These are phyloP conservation scores for Caerostris darwini DNA, from an alignment of 1,140 invertebrate species.

Conservation along the genomic window DNA sequence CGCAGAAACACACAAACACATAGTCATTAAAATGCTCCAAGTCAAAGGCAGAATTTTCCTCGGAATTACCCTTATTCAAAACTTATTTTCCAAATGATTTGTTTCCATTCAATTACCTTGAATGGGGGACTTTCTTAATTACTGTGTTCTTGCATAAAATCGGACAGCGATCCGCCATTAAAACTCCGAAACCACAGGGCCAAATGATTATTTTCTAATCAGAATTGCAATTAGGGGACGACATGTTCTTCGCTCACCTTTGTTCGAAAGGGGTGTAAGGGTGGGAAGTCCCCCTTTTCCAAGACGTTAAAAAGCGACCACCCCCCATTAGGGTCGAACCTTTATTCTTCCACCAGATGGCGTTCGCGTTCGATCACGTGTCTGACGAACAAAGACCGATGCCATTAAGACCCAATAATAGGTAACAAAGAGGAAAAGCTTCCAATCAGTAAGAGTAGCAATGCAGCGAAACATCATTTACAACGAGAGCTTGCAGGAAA, in stretches of 20 bases:
- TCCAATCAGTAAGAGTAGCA: slow-evolving; percentile 5
- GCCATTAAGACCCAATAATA: slow-evolving; percentile 37
- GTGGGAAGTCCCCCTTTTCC: background rate
- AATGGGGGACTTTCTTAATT: background rate
- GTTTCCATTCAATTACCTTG: slow-evolving; percentile 16
- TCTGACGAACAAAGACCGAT: slow-evolving; percentile 1
- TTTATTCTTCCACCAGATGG: background rate
- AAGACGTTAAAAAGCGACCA: slow-evolving; percentile 16
- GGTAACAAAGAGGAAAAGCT: background rate
- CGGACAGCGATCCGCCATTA: slow-evolving; percentile 4
- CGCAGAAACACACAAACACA: background rate
- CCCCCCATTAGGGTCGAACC: background rate
- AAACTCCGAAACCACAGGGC: background rate
- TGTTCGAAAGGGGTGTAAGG: background rate
- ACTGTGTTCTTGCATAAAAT: slow-evolving; percentile 27
- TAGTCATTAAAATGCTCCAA: background rate
- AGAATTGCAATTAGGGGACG: slow-evolving; percentile 9
- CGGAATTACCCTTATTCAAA: background rate
- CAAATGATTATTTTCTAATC: slow-evolving; percentile 39
- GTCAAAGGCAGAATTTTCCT: background rate
- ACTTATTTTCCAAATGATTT: slow-evolving; percentile 36
- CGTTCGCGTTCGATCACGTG: background rate
- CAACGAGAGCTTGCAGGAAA: background rate
- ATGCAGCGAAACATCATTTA: slow-evolving; percentile 9
- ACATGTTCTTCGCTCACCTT: slow-evolving; percentile 7